Evolutionary conservation across 2,113 vertebrate genomes (phyloP).

Genomic region (Lonchura striata): DNA sequence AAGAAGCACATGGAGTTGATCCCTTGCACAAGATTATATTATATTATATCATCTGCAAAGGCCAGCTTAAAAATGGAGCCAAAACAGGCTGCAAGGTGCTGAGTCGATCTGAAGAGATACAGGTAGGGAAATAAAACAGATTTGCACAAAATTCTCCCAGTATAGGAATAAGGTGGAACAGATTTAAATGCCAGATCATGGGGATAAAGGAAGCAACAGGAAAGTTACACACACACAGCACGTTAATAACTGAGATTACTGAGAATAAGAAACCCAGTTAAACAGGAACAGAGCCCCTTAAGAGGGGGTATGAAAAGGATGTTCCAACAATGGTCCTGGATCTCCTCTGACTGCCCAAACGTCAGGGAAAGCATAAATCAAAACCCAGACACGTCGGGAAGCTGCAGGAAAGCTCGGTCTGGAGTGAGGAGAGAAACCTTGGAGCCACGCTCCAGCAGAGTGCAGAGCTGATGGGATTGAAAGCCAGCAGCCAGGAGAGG

Average conservation of each 20-base stretch:
- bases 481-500: neutral
- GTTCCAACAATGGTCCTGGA: neutral
- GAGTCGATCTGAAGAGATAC: neutral
- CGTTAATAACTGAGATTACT: neutral
- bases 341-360: neutral
- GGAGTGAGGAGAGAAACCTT: slow-evolving; percentile 32
- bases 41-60: neutral
- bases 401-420: neutral
- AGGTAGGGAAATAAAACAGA: neutral
- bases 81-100: neutral
- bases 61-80: neutral
- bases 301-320: neutral
- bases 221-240: too few species aligned
- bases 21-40: neutral
- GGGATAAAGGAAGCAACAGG: neutral
- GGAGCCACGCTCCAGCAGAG: neutral
- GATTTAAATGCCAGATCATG: neutral
- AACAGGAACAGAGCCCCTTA: slow-evolving; percentile 12
- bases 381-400: neutral
- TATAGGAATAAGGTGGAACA: neutral
- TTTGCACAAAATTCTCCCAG: neutral
- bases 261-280: neutral
- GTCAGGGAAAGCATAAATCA: slow-evolving; percentile 29
- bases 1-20: neutral
- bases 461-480: neutral